Conservation (phyloP, 2,797 vertebrate species). For the Crenuchus spilurus region DNA sequence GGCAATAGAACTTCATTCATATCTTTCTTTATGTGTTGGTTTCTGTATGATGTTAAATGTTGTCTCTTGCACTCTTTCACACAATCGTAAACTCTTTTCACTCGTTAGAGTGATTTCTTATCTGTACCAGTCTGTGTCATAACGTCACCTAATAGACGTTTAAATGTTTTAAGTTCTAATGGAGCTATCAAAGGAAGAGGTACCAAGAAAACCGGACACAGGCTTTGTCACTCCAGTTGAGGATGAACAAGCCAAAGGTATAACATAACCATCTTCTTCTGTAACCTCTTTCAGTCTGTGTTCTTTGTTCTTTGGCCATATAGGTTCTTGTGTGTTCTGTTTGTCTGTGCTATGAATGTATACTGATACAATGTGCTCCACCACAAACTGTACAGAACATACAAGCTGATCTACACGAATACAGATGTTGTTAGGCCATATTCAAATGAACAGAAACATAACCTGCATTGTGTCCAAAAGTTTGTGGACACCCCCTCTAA, state of each 20-base stretch:
- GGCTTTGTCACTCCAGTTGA: slow-evolving; percentile 8
- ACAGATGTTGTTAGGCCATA: no score
- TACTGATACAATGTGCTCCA: neutral
- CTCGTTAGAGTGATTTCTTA: slow-evolving; percentile 33
- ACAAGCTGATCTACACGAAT: neutral
- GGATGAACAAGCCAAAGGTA: slow-evolving; percentile 35
- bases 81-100: slow-evolving; percentile 23
- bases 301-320: neutral
- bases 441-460: no score
- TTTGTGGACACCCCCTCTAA: no score
- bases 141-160: slow-evolving; percentile 17
- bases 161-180: slow-evolving; percentile 45
- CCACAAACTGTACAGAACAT: neutral
- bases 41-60: slow-evolving; percentile 9
- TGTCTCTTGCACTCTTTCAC: neutral
- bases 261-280: slow-evolving; percentile 10
- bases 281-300: neutral
- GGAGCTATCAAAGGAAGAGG: slow-evolving; percentile 15
- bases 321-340: neutral
- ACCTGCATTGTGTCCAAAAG: no score
- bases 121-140: neutral
- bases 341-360: neutral
- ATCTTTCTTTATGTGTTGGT: slow-evolving; percentile 10
- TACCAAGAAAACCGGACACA: slow-evolving; percentile 11
- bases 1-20: neutral